phyloP scores from a whole-genome alignment of 2,888 invertebrate species.

The Allygus modestus region DNA sequence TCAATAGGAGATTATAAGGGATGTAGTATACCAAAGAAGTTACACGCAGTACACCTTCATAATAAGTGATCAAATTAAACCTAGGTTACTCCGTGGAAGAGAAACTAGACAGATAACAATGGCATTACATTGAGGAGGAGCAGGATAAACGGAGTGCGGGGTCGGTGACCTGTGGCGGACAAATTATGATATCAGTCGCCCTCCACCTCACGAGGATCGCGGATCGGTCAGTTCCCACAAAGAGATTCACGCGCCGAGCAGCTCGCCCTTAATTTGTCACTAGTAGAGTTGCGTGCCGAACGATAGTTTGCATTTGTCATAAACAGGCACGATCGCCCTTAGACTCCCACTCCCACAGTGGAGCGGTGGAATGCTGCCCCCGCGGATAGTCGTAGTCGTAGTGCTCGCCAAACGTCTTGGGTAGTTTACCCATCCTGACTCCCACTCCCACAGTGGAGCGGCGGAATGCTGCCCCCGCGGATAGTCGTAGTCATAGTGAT shows the following conservation, averaged over 20 bases:
- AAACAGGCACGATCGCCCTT: slow-evolving; percentile 42
- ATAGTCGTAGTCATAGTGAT: no score
- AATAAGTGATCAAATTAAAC: no score
- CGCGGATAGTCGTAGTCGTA: no score
- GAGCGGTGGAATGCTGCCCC: slow-evolving; percentile 1
- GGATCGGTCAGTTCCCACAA: slow-evolving; percentile 46
- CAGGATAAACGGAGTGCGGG: background rate
- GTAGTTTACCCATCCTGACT: no score
- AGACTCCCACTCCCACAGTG: slow-evolving; percentile 15
- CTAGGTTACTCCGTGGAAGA: no score
- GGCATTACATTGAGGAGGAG: background rate
- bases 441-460: slow-evolving; percentile 16
- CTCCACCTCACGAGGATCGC: slow-evolving; percentile 13
- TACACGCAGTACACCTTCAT: no score
- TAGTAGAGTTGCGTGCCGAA: slow-evolving; percentile 37
- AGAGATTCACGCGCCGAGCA: slow-evolving; percentile 23
- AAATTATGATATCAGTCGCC: slow-evolving; percentile 51
- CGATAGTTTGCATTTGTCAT: slow-evolving; percentile 59
- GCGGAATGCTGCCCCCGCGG: background rate
- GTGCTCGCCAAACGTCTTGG: no score
- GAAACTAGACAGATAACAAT: background rate
- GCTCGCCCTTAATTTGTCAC: slow-evolving; percentile 54
- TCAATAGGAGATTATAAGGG: no score
- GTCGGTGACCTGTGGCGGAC: slow-evolving; percentile 7
- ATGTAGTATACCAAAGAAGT: no score